Base-by-base conservation (phyloP, 1,140 invertebrate species). In the Eurosta solidaginis region DNA sequence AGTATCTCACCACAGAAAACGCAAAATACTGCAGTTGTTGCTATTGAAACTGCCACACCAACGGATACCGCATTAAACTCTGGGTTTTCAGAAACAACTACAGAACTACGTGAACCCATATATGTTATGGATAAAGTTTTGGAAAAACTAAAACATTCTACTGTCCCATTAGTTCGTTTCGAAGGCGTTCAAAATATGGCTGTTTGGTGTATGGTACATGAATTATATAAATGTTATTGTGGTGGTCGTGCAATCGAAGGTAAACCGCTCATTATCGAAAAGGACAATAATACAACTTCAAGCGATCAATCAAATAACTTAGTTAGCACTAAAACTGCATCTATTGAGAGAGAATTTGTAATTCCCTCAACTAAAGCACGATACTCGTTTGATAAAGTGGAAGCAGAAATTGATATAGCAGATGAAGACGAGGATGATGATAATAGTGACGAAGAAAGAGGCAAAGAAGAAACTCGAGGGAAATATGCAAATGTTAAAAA, bases 211-310 rank as follows among this genome's bases (percentile, higher is more conserved):
- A 86, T 88, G 84, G 81, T 84, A 6, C 87, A 88, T 78, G 81
- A 84, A 54, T 78, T 88, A 6, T 88, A 88, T 73, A 88, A 88
- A 49, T 88, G 87, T 73, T 86, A 84, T 54, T 88, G 87, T 44
- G 83, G 86, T 3, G 84, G 83, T 5, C 68, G 79, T 0, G 80
- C 82, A 0, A 10, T 33, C 6, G 82, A 83, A 1, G 86, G 86
- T 40, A 82, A 83, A 52, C 83, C 83, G 0, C 79, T 87, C 20
- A 22, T 86, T 1, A 84, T 87, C 40, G 73, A 74, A 74, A 74
- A 74, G 27, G 73, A 74, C 6, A 20, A 44, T 29, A n/a, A 12
- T 27, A 78, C 27, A 2, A 36, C 50, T 27, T 1, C 6, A 25
- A 47, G 7, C 10, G 40, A 74, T 2, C 20, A 45, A 74, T 3